These are phyloP conservation scores for Myotis daubentonii DNA, from an alignment of 2,797 vertebrate species.

Conservation along the genomic window DNA sequence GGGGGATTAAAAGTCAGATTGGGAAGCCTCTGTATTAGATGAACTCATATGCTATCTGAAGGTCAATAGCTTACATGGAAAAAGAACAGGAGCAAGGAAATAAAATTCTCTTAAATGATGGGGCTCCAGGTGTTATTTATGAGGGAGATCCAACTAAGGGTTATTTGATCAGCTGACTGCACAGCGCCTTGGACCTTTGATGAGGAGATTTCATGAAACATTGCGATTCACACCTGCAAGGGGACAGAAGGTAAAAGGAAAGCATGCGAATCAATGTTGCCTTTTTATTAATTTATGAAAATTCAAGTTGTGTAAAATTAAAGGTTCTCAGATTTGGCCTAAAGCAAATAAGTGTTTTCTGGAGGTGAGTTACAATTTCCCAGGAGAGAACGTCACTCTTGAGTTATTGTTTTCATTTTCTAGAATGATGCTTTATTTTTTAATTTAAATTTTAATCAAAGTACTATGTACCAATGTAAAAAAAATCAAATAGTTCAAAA, in stretches of 20 bases:
- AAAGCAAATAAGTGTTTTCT: background rate
- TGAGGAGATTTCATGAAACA: background rate
- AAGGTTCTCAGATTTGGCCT: background rate
- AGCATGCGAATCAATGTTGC: background rate
- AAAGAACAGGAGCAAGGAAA: background rate
- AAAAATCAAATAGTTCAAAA: background rate
- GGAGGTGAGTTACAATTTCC: background rate
- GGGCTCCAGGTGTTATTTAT: background rate
- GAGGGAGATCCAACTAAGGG: background rate
- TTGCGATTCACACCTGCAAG: rapidly evolving
- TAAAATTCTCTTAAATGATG: background rate
- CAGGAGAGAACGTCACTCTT: background rate
- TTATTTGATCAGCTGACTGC: background rate
- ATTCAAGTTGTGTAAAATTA: background rate
- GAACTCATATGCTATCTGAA: background rate
- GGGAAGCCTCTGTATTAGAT: background rate
- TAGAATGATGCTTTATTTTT: constrained; percentile 24
- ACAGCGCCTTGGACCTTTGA: background rate
- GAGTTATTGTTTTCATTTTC: background rate
- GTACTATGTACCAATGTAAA: background rate
- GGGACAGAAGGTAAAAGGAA: background rate
- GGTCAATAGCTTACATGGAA: background rate
- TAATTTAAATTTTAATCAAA: constrained; percentile 43
- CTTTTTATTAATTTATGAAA: background rate
- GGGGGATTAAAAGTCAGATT: background rate